Evolutionary conservation across 2,797 vertebrate species (phyloP).

Genomic region (Gambelia wislizenii): DNA sequence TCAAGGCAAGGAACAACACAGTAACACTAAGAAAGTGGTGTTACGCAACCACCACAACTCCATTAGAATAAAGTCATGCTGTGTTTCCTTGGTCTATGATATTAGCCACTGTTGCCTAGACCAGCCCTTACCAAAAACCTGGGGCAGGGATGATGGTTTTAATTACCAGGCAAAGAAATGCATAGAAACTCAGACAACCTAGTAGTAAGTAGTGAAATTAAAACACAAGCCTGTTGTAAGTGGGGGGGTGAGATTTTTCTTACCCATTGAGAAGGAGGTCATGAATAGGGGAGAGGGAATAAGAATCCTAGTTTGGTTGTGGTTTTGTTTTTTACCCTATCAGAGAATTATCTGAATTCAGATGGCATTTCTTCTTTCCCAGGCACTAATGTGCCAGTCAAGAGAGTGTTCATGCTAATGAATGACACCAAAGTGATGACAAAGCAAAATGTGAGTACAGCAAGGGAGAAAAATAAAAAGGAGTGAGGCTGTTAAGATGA

Average conservation of each 20-base stretch:
- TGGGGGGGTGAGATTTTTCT: constrained; percentile 32
- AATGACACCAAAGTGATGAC: constrained; percentile 55
- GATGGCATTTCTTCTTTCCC: constrained; percentile 49
- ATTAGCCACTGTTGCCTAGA: too few species aligned
- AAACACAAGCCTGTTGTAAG: constrained; percentile 16
- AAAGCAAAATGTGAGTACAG: constrained; percentile 53
- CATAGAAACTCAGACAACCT: constrained; percentile 37
- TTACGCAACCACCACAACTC: too few species aligned
- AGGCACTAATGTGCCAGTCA: constrained; percentile 41
- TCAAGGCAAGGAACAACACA: too few species aligned
- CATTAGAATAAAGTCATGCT: too few species aligned
- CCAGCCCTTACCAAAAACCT: too few species aligned
- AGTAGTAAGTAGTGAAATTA: constrained; percentile 45
- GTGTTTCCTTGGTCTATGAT: too few species aligned
- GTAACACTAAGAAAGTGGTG: too few species aligned
- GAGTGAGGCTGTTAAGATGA: constrained; percentile 53
- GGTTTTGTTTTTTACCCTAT: constrained; percentile 41
- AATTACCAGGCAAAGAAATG: constrained; percentile 42
- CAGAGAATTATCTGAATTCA: constrained; percentile 42
- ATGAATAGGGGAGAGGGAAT: not conserved
- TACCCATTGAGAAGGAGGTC: constrained; percentile 33
- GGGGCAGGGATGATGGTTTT: not conserved
- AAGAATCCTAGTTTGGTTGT: not conserved
- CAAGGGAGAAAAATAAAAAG: constrained; percentile 56
- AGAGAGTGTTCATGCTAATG: constrained; percentile 54